Percentiles rank a stretch among this genome's conserved stretches.
Evolutionary conservation across 2,888 invertebrate species (phyloP).

Genomic region (Campaea margaritaria): DNA sequence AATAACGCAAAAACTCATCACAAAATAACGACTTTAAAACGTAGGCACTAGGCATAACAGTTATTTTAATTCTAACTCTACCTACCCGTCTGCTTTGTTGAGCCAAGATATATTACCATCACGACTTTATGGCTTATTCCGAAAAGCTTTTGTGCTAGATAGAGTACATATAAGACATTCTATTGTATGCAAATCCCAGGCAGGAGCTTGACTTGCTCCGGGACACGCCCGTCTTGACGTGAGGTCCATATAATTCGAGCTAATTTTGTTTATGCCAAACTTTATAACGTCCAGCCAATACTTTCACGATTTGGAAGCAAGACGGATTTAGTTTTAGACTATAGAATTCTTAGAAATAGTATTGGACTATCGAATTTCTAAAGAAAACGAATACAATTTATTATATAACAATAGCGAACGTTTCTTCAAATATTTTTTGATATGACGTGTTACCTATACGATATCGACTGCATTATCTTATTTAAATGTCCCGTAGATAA

Average conservation of each 20-base stretch:
- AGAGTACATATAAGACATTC: constrained; percentile 34
- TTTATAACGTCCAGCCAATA: neutral
- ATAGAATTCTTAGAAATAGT: neutral
- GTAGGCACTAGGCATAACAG: constrained; percentile 4
- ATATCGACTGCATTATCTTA: constrained; percentile 18
- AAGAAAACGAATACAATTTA: constrained; percentile 4
- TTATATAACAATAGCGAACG: neutral
- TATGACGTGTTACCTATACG: constrained; percentile 13
- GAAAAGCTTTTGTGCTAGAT: constrained; percentile 30
- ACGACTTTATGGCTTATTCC: constrained; percentile 24
- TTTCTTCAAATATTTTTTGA: constrained; percentile 8
- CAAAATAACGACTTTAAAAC: constrained; percentile 4
- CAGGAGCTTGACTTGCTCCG: constrained; percentile 39
- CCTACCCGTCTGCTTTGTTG: constrained; percentile 5
- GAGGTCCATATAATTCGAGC: constrained; percentile 40
- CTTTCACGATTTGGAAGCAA: constrained; percentile 21
- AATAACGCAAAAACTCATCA: constrained; percentile 11
- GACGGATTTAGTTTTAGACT: constrained; percentile 5
- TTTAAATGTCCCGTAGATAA: constrained; percentile 11
- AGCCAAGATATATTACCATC: constrained; percentile 18
- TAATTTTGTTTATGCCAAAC: constrained; percentile 21
- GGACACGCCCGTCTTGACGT: constrained; percentile 39
- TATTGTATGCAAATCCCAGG: constrained; percentile 62
- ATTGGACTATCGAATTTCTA: neutral
- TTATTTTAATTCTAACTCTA: constrained; percentile 13